Evolutionary conservation across 1,140 invertebrate genomes (phyloP), one percentile per base, ranked within the genome.

Genomic region (Drosophila truncata): DNA sequence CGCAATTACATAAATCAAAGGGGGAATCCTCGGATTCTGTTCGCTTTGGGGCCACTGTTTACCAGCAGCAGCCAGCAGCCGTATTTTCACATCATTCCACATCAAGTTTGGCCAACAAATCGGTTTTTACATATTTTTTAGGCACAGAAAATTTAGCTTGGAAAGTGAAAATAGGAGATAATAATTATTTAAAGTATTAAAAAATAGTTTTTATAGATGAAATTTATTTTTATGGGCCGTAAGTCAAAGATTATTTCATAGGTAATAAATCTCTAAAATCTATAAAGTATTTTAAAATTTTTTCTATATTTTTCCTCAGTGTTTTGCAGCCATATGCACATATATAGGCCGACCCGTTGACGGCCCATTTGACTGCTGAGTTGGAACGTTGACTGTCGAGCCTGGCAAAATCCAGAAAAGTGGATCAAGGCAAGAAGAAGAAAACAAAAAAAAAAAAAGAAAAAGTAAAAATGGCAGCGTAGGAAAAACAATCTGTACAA

Each of bases 381-480:
- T 81, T 78, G 82, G 82, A 85, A 84, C 66, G 55, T 41, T 39
- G 67, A 58, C 63, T 78, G 77, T 52, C 60, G 65, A 55, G 79
- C 46, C 78, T 64, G 65, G 69, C 63, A 60, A 50, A 78, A 74
- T 64, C 55, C 64, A 59, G 70, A 69, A 86, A 90, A 90, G 78
- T 90, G 82, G 85, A 90, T 90, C 85, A 90, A 90, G 85, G 85
- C 86, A 37, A 83, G 80, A 33, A 69, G 13, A 35, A 61, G 64
- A 46, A 52, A 58, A 73, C 57, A 44, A 66, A 59, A 25, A 63
- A 64, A 61, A 67, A 46, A 52, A 58, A 73, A 61, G 39, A 66
- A 59, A 25, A 63, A 64, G 33, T 16, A 18, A n/a, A 61, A 57
- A 57, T 70, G 64, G 49, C 58, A 78, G 41, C 55, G 52, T 50